These are phyloP conservation scores for Oxyura jamaicensis DNA, from an alignment of 2,113 vertebrate genomes.

Conservation along the genomic window DNA sequence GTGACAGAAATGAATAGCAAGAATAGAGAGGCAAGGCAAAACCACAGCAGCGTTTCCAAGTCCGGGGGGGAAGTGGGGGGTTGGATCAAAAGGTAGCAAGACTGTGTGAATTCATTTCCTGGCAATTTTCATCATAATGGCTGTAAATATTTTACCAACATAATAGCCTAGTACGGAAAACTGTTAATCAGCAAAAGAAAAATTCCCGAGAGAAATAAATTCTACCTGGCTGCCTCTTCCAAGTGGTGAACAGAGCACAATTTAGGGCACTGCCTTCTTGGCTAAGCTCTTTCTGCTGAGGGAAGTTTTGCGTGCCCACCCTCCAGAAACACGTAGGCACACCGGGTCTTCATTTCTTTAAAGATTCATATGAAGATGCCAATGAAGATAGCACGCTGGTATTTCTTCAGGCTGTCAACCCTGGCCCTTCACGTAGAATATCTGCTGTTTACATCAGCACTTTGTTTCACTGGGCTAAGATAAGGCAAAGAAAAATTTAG, in stretches of 20 bases:
- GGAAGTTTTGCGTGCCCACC: slow-evolving; percentile 8
- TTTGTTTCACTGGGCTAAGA: slow-evolving; percentile 56
- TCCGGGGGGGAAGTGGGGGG: not conserved
- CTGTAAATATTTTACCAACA: slow-evolving; percentile 57
- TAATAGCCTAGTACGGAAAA: slow-evolving; percentile 43
- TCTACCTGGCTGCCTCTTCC: slow-evolving; percentile 3
- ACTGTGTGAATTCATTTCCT: slow-evolving; percentile 21
- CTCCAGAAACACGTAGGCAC: not conserved
- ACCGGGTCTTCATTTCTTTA: slow-evolving; percentile 50
- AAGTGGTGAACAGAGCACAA: not conserved
- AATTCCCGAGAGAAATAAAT: slow-evolving; percentile 2
- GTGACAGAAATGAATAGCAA: slow-evolving; percentile 50
- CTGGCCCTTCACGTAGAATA: not conserved
- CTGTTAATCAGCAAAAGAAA: slow-evolving; percentile 54
- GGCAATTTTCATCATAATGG: slow-evolving; percentile 25
- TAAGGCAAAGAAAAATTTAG: slow-evolving; percentile 76
- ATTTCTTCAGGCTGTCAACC: slow-evolving; percentile 22
- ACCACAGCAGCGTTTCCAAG: slow-evolving; percentile 36
- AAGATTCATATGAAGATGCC: slow-evolving; percentile 29
- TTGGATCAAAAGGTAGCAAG: not conserved
- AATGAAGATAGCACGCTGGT: slow-evolving; percentile 49
- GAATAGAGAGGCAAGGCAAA: slow-evolving; percentile 39
- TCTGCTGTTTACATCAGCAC: slow-evolving; percentile 58
- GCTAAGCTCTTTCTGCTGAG: not conserved
- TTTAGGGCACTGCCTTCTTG: not conserved